Percentiles rank a stretch among this genome's conserved stretches.
Conservation (phyloP, 2,113 vertebrate genomes). For the Azemiops feae region DNA sequence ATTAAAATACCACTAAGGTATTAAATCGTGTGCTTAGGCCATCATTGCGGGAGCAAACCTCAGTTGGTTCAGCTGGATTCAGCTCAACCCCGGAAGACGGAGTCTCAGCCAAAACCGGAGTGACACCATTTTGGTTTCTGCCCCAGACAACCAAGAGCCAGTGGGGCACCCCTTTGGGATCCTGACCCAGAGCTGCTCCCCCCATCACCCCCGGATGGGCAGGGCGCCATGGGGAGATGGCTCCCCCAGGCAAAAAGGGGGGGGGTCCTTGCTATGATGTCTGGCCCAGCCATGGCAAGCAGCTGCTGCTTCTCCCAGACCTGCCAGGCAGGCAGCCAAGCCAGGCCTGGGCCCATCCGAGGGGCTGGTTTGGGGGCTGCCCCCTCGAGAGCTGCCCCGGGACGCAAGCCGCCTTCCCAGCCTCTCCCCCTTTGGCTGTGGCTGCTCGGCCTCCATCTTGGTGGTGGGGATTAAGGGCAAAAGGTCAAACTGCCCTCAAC, state of each 20-base stretch:
- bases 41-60: not conserved
- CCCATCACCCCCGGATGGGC: fast-evolving
- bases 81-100: not conserved
- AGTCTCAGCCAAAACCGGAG: not conserved
- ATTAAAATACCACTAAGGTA: not conserved
- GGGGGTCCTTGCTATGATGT: not conserved
- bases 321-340: not conserved
- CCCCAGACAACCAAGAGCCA: not conserved
- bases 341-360: not conserved
- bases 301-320: not conserved
- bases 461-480: not conserved
- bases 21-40: not conserved
- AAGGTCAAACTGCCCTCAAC: not conserved
- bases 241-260: not conserved
- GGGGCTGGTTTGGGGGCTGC: not conserved
- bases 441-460: not conserved
- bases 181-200: not conserved
- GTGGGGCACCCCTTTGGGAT: not conserved
- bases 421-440: not conserved
- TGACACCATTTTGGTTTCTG: not conserved
- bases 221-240: not conserved
- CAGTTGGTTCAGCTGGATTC: not conserved
- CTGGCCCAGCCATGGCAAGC: not conserved
- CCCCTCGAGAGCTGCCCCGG: not conserved
- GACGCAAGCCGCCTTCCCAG: not conserved